Conservation (phyloP, 2,113 vertebrate genomes). For the Capreolus pygargus region DNA sequence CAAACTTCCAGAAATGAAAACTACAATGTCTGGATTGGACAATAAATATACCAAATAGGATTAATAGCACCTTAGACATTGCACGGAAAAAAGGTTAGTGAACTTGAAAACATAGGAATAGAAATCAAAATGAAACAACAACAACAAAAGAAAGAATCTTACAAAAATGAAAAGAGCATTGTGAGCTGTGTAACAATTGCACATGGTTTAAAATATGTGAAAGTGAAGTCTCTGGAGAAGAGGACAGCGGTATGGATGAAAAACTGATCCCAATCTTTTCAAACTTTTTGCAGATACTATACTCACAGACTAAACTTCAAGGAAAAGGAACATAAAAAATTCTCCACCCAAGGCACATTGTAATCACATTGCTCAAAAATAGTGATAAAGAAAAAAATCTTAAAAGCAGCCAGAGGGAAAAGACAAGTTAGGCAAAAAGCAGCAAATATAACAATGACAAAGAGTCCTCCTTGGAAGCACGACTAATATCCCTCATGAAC, state of each 20-base stretch:
- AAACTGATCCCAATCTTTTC: background rate
- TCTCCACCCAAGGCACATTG: background rate
- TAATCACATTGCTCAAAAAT: background rate
- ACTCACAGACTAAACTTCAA: background rate
- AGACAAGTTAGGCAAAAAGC: background rate
- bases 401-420: background rate
- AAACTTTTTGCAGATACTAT: background rate
- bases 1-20: slow-evolving; percentile 1
- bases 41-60: background rate
- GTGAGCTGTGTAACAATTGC: background rate
- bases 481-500: background rate
- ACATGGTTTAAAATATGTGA: background rate
- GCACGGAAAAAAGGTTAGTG: background rate
- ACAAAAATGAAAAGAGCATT: background rate
- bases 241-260: background rate
- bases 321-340: background rate
- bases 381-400: background rate
- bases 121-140: background rate
- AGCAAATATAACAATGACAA: background rate
- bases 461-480: background rate
- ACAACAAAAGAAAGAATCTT: background rate
- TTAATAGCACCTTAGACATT: background rate
- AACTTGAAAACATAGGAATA: background rate
- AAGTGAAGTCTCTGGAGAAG: background rate
- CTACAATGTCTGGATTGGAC: background rate